phyloP scores from a whole-genome alignment of 2,888 invertebrate species.

The Lochmaea capreae region DNA sequence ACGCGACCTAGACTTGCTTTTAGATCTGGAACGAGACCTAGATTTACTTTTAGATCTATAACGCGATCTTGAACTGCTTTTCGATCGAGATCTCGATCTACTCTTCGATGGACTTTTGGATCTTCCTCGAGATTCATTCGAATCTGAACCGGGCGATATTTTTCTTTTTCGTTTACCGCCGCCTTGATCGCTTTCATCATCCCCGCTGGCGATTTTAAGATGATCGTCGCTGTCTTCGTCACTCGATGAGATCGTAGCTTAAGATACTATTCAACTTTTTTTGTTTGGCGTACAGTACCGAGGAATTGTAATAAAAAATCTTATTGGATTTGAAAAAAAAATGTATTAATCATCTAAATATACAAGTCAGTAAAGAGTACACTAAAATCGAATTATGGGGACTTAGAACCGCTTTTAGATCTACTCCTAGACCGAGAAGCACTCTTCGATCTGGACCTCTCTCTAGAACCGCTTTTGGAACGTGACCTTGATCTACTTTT shows the following conservation, averaged over 20 bases:
- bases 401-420: slow-evolving; percentile 58
- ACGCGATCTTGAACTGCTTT: slow-evolving; percentile 59
- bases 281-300: slow-evolving; percentile 73
- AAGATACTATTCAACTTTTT: slow-evolving; percentile 90
- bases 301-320: slow-evolving; percentile 9
- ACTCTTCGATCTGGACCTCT: slow-evolving; percentile 57
- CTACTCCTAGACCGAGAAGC: slow-evolving; percentile 44
- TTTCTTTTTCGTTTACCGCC: slow-evolving; percentile 68
- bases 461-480: slow-evolving; percentile 55
- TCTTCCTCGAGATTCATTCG: slow-evolving; percentile 53
- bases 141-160: slow-evolving; percentile 74
- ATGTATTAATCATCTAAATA: slow-evolving; percentile 28
- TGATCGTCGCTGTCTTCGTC: slow-evolving; percentile 79
- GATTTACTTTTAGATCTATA: too few species aligned
- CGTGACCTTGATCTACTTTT: slow-evolving; percentile 54
- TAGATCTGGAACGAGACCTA: too few species aligned
- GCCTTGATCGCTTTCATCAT: slow-evolving; percentile 67
- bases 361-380: slow-evolving; percentile 44
- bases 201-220: slow-evolving; percentile 69
- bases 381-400: slow-evolving; percentile 52
- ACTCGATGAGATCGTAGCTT: slow-evolving; percentile 93
- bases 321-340: slow-evolving; percentile 40
- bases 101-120: slow-evolving; percentile 47
- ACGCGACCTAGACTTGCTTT: slow-evolving; percentile 47
- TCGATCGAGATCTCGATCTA: slow-evolving; percentile 56